Base-by-base conservation (phyloP, 2,797 vertebrate species). In the Alosa sapidissima region DNA sequence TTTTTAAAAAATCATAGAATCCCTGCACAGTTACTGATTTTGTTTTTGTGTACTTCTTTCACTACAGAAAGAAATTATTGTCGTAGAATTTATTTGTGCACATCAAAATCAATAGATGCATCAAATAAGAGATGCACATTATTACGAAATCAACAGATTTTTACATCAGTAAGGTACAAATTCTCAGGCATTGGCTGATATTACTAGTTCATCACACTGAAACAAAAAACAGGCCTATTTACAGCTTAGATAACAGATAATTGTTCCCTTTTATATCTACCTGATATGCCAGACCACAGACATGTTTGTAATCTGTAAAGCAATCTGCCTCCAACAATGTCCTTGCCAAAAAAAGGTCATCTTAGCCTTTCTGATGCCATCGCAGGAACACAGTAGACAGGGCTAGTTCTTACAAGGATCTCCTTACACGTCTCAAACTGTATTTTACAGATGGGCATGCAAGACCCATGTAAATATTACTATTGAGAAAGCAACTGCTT, bases 81-180 rank as follows among this genome's bases (percentile, higher is more conserved):
- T 90, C 90, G 87, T 89, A 90, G 81, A 87, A 85, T 87, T 90
- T 90, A 88, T 89, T 90, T 88, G 92, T 90, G 84, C 89, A 93
- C 91, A 89, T 92, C 89, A 93, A 92, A 91, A 92, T 90, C 91
- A 90, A 91, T 16, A 41, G 91, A 93, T 92, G 90, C 88, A 86
- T 93, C 91, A 92, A 92, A 92, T 93, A 91, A 81, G 49, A n/a
- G 68, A 55, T 58, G 36, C 13, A 75, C 68, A 45, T 16, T 2
- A 75, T 75, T 19, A 75, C 68, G 75, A 75, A 75, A 75, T 28
- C 0, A 65, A 65, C 9, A 36, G 16, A 75, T 14, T 36, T 21
- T 81, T 52, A 68, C 65, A 68, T 65, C 10, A 19, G 13, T 48
- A 48, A 68, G 21, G 62, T 41, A 13, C 65, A 54, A 21, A 41